Evolutionary conservation across 2,113 vertebrate species (phyloP), one percentile per base, ranked within the genome.

Genomic region (Oryzias melastigma): DNA sequence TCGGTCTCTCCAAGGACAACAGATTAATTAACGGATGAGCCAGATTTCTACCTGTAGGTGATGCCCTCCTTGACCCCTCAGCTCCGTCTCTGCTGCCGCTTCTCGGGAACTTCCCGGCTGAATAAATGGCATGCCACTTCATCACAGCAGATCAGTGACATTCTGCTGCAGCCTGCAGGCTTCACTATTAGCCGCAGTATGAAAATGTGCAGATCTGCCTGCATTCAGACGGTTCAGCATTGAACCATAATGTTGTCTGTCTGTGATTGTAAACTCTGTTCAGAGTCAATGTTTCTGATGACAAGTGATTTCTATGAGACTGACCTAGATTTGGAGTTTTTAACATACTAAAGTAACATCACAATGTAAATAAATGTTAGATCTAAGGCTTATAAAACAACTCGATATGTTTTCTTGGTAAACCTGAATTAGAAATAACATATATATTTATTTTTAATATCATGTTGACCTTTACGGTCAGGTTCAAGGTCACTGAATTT

Each of bases 61-160:
- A 43, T 76, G 76, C 48, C 80, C 75, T 80, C 52, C 18, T 61
- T 79, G 84, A 87, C 83, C 85, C 22, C 76, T 52, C 14, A 14
- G 58, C 73, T 62, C 58, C 3, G n/a, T 75, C 66, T 22, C 51
- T 62, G 57, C 65, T 50, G 56, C 58, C 66, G 79, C 58, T 81
- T 53, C 71, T 61, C 68, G 57, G 67, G 68, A 85, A 85, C 73
- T 82, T 85, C 64, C 65, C 81, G 73, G 58, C 44, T 75, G 68
- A 80, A 75, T 77, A 81, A 86, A 88, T 82, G 84, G 81, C 75
- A 75, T 8, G 55, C 69, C 56, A 75, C 77, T 82, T 89, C 77
- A 86, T 84, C 81, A 79, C 68, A 74, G 75, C 67, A 68, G 81
- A 87, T 88, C 87, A 84, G 72, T 89, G 84, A 85, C 85, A 88